Percentiles rank a stretch among this genome's conserved stretches.
Evolutionary conservation across 2,113 vertebrate genomes (phyloP).

Genomic region (Oncorhynchus mykiss): DNA sequence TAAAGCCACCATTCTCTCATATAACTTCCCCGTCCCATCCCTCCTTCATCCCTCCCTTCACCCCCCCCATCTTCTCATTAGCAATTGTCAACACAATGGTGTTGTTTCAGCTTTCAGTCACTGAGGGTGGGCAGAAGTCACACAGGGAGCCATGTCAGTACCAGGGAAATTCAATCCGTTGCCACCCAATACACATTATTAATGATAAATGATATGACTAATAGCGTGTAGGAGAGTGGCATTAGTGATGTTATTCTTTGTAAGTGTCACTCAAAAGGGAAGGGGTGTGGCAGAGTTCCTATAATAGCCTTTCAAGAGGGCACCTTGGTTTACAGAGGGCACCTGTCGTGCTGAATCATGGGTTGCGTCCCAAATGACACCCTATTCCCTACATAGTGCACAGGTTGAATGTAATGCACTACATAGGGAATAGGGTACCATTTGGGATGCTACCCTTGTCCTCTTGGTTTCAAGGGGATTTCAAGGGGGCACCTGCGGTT

Average conservation of each 20-base stretch:
- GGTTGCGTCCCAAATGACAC: too few relatives aligned
- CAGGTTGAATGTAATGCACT: too few relatives aligned
- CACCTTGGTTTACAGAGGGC: too few relatives aligned
- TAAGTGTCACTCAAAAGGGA: too few relatives aligned
- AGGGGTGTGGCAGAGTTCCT: too few relatives aligned
- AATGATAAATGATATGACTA: neutral
- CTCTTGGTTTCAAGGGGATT: neutral
- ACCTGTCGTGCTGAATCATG: too few relatives aligned
- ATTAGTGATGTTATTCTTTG: too few relatives aligned
- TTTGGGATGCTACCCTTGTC: neutral
- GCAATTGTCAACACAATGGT: slow-evolving; percentile 17
- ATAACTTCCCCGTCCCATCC: neutral
- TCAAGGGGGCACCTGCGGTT: neutral
- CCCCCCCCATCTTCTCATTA: neutral
- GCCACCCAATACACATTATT: neutral
- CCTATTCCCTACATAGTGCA: too few relatives aligned
- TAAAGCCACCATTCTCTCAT: slow-evolving; percentile 6
- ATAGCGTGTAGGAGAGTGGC: too few relatives aligned
- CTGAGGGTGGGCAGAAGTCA: neutral
- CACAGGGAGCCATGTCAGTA: neutral
- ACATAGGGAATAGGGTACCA: neutral
- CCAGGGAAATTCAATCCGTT: slow-evolving; percentile 4
- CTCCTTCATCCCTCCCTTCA: neutral
- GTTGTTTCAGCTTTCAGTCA: slow-evolving; percentile 13
- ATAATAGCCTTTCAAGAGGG: too few relatives aligned